Percentiles rank a stretch among this genome's conserved stretches.
phyloP scores from a whole-genome alignment of 1,140 invertebrate genomes.

The Hormaphis cornu region DNA sequence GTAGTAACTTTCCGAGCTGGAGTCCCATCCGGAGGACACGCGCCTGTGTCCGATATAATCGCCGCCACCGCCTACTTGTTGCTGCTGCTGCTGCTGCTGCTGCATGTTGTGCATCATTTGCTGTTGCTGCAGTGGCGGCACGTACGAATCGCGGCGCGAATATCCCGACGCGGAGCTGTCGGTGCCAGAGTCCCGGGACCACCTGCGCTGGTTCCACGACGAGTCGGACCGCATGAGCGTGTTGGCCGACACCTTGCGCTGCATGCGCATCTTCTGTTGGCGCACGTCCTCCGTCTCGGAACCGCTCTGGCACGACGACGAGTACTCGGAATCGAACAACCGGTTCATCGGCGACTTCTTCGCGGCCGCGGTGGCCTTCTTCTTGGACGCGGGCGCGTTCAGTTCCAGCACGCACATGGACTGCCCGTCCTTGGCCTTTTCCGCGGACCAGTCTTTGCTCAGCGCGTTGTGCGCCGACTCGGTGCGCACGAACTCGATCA shows the following conservation, averaged over 20 bases:
- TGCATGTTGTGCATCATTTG: too few relatives aligned
- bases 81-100: conserved; percentile 43
- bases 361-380: conserved; percentile 41
- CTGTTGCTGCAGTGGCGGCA: conserved; percentile 40
- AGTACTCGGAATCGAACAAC: conserved; percentile 40
- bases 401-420: conserved; percentile 39
- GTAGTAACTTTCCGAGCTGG: conserved; percentile 44
- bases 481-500: conserved; percentile 81
- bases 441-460: conserved; percentile 46
- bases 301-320: conserved; percentile 56
- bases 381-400: conserved; percentile 42
- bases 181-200: conserved; percentile 50
- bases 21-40: conserved; percentile 44
- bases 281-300: conserved; percentile 55
- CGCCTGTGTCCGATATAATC: conserved; percentile 38
- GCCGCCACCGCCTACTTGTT: conserved; percentile 42
- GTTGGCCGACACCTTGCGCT: conserved; percentile 50
- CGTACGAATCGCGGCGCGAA: conserved; percentile 44
- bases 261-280: conserved; percentile 44
- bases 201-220: conserved; percentile 49
- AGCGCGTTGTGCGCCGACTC: conserved; percentile 71
- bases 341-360: conserved; percentile 40
- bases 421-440: conserved; percentile 15
- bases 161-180: conserved; percentile 51
- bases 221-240: conserved; percentile 45